A percentile compares a stretch with the other conserved stretches of the same genome.
Conservation (phyloP, 2,113 vertebrate genomes). For the Sinocyclocheilus grahami region DNA sequence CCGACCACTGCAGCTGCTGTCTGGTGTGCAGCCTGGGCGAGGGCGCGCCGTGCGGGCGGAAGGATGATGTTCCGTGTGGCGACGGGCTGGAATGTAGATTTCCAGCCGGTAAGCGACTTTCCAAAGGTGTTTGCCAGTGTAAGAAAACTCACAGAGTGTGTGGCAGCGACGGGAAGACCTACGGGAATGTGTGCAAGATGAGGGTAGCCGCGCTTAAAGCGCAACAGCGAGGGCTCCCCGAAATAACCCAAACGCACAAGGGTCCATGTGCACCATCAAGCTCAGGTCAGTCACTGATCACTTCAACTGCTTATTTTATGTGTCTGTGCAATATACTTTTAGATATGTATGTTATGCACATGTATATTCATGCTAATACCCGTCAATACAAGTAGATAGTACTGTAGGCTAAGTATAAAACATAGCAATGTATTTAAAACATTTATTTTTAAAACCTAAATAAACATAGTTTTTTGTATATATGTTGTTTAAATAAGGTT, state of each 20-base stretch:
- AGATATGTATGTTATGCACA: no score
- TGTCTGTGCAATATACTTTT: conserved; percentile 55
- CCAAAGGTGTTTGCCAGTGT: conserved; percentile 82
- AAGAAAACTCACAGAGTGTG: conserved; percentile 80
- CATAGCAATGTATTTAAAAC: no score
- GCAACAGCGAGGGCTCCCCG: conserved; percentile 74
- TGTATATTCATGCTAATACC: no score
- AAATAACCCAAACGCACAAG: conserved; percentile 79
- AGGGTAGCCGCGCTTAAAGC: conserved; percentile 81
- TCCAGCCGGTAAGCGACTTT: conserved; percentile 67
- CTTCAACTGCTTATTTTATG: neutral
- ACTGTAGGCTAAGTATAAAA: no score
- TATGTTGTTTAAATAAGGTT: no score
- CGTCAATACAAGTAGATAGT: no score
- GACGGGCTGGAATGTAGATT: conserved; percentile 84
- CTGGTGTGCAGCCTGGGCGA: conserved; percentile 84
- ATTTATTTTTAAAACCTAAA: no score
- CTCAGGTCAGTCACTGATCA: conserved; percentile 77
- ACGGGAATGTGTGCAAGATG: conserved; percentile 81
- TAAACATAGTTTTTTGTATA: no score
- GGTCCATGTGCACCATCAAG: conserved; percentile 75
- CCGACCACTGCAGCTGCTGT: conserved; percentile 89
- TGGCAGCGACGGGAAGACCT: conserved; percentile 87
- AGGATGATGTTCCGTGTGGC: conserved; percentile 80
- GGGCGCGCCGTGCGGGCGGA: conserved; percentile 83